phyloP scores from a whole-genome alignment of 2,113 vertebrate genomes.

The Lepus timidus region DNA sequence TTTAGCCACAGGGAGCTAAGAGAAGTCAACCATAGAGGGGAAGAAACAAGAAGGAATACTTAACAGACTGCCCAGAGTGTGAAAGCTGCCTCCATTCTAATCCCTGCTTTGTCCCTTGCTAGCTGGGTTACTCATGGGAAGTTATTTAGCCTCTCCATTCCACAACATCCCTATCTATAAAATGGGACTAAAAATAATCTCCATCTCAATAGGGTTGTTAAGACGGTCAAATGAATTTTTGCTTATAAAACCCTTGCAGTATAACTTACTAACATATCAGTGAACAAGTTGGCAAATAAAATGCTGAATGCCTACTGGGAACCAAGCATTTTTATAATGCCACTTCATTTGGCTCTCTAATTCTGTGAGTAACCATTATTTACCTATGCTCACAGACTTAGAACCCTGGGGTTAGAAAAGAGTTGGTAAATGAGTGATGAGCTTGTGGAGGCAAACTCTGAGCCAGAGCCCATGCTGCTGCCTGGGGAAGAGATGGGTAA shows the following conservation, averaged over 20 bases:
- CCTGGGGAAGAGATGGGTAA: neutral
- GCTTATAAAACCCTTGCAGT: conserved; percentile 27
- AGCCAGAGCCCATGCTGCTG: neutral
- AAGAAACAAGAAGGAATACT: neutral
- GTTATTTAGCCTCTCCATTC: neutral
- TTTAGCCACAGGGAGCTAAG: neutral
- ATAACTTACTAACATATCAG: conserved; percentile 7
- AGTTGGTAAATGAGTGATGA: neutral
- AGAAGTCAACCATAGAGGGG: neutral
- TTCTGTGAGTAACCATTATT: neutral
- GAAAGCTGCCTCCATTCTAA: conserved; percentile 4
- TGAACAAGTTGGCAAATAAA: conserved; percentile 37
- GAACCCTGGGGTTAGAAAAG: neutral
- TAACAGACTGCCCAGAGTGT: neutral
- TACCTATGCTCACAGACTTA: conserved; percentile 30
- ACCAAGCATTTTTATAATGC: neutral
- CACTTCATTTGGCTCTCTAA: conserved; percentile 15
- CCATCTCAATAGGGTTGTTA: neutral
- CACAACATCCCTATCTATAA: neutral
- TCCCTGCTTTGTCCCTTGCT: neutral
- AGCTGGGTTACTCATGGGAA: neutral
- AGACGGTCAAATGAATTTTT: neutral
- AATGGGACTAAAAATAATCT: conserved; percentile 20
- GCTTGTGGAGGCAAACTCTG: neutral
- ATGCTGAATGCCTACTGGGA: conserved; percentile 16